phyloP scores from a whole-genome alignment of 2,888 invertebrate species.

The Idaea biselata region DNA sequence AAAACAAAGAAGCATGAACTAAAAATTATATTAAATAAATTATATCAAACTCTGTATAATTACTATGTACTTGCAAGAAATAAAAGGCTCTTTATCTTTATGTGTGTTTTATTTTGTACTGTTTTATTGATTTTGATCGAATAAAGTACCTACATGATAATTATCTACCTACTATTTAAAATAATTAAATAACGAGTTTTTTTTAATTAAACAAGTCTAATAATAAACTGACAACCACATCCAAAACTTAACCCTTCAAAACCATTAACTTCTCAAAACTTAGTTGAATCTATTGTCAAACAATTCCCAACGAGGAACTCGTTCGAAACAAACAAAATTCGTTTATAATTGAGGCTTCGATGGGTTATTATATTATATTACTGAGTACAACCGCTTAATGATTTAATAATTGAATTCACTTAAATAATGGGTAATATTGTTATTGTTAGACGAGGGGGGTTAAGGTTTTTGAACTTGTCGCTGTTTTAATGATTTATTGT shows the following conservation, averaged over 20 bases:
- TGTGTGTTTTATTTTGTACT: too few relatives aligned
- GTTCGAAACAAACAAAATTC: constrained; percentile 63
- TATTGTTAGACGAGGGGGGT: constrained; percentile 20
- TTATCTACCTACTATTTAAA: too few relatives aligned
- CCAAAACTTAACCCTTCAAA: constrained; percentile 2
- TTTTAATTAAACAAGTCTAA: too few relatives aligned
- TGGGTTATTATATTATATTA: constrained; percentile 5
- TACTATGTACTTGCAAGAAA: too few relatives aligned
- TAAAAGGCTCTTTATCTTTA: too few relatives aligned
- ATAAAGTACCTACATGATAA: too few relatives aligned
- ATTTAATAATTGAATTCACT: constrained; percentile 28
- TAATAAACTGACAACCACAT: constrained; percentile 7
- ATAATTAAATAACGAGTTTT: too few relatives aligned
- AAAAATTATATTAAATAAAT: too few relatives aligned
- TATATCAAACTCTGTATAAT: too few relatives aligned
- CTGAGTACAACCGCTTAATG: constrained; percentile 26
- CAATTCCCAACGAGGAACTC: constrained; percentile 44
- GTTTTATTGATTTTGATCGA: too few relatives aligned
- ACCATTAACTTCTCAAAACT: constrained; percentile 32
- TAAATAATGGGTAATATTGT: not conserved
- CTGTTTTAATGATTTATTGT: not conserved
- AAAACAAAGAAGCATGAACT: too few relatives aligned
- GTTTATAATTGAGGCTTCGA: constrained; percentile 62
- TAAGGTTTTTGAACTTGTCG: constrained; percentile 22
- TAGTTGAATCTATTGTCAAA: constrained; percentile 56